Evolutionary conservation across 2,888 invertebrate species (phyloP), one percentile per base, ranked within the genome.

Genomic region (Eristalis intricaria): DNA sequence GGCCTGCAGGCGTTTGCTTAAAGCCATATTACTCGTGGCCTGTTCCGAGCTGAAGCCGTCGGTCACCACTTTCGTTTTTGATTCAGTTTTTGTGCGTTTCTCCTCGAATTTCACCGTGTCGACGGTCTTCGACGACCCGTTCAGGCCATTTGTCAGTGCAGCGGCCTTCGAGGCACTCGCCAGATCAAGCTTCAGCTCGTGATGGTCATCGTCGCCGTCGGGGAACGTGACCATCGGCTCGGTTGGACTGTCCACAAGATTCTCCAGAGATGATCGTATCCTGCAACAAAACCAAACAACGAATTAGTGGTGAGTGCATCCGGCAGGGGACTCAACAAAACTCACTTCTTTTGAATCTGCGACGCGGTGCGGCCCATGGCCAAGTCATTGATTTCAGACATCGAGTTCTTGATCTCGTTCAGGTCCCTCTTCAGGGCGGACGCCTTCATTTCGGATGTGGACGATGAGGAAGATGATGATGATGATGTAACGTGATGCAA

Each of bases 331-430:
- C 1, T 35, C 22, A 8, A 11, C 23, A 64, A 43, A 19, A 90
- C 91, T 90, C 74, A 92, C 92, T 92, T 91, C 70, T 92, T 90
- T 76, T 92, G 91, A 75, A 92, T 89, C 89, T 91, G 26, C 89
- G 89, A 71, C 88, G 89, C 63, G 89, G 73, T 89, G n/a, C 91
- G 91, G 73, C 92, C 91, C 89, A 91, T 89, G 71, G 92, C 92
- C 90, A 96, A 94, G 90, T 96, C 97, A 94, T 97, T 97, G 95
- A 97, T 97, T 94, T 97, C 97, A 87, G 96, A 96, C 93, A 97
- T 96, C 91, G 97, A 96, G 92, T 96, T 96, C 93, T 97, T 96
- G 74, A 93, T 92, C 89, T 93, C 93, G 88, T 89, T 92, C 89
- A 97, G 94, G 92, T 97, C 96, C 88, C 96, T 96, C 93, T 97